phyloP scores from a whole-genome alignment of 2,113 vertebrate species.

The Emydura subglobosa region DNA sequence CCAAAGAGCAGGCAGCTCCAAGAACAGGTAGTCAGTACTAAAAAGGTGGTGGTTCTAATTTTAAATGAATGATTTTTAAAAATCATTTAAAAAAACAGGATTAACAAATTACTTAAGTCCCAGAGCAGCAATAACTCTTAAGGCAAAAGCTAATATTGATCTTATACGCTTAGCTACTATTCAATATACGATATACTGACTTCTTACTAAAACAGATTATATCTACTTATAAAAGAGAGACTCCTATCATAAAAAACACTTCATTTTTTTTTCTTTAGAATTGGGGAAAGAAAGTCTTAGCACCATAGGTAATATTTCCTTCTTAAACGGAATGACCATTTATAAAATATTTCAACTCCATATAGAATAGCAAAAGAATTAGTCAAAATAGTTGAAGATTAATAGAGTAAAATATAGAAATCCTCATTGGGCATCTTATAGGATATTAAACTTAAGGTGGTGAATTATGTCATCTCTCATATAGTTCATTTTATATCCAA shows the following conservation, averaged over 20 bases:
- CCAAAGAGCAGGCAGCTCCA: neutral
- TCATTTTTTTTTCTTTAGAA: neutral
- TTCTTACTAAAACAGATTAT: neutral
- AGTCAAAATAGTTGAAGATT: neutral
- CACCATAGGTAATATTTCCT: neutral
- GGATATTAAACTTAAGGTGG: neutral
- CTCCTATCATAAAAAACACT: neutral
- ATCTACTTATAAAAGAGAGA: neutral
- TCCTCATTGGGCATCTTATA: neutral
- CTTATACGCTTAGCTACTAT: neutral
- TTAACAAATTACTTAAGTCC: neutral
- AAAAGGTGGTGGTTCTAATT: neutral
- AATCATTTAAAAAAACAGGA: neutral
- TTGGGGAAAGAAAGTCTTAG: neutral
- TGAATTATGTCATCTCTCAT: neutral
- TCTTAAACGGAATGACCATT: neutral
- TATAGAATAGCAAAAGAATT: neutral
- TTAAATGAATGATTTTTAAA: neutral
- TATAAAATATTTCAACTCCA: neutral
- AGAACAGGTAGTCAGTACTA: neutral
- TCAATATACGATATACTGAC: neutral
- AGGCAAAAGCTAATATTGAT: neutral
- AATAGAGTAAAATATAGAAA: neutral
- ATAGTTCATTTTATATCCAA: neutral
- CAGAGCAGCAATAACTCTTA: slow-evolving; percentile 21